Evolutionary conservation across 2,797 vertebrate genomes (phyloP).

Genomic region (Coranthus polyacanthus): DNA sequence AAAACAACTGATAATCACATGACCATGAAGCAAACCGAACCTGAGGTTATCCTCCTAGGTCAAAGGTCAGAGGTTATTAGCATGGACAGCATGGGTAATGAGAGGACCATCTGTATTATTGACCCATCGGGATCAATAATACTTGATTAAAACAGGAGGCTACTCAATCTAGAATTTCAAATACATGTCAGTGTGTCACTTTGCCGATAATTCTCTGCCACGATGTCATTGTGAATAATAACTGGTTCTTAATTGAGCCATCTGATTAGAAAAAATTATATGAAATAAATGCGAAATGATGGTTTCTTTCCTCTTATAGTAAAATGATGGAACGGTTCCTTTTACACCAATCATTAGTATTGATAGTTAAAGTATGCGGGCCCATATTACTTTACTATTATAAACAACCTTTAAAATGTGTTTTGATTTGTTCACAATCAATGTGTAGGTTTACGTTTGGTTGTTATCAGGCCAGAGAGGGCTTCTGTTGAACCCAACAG

Average conservation of each 20-base stretch:
- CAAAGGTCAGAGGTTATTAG: slow-evolving; percentile 46
- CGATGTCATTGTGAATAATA: neutral
- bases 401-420: neutral
- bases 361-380: neutral
- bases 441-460: too few species aligned
- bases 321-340: neutral
- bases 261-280: neutral
- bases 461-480: too few species aligned
- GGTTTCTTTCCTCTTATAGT: neutral
- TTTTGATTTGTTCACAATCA: too few species aligned
- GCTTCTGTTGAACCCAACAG: neutral
- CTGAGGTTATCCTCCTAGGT: slow-evolving; percentile 13
- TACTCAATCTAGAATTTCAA: slow-evolving; percentile 21
- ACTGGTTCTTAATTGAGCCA: slow-evolving; percentile 1
- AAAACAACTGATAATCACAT: slow-evolving; percentile 2
- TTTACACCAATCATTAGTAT: neutral
- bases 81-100: slow-evolving; percentile 15
- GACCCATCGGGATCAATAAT: slow-evolving; percentile 27
- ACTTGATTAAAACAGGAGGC: slow-evolving; percentile 39
- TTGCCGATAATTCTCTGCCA: neutral
- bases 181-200: slow-evolving; percentile 4
- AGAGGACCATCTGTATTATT: slow-evolving; percentile 24
- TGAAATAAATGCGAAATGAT: neutral
- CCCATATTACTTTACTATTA: neutral
- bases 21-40: slow-evolving; percentile 16